Conservation (phyloP, 2,797 vertebrate species). For the Chelidonichthys spinosus region DNA sequence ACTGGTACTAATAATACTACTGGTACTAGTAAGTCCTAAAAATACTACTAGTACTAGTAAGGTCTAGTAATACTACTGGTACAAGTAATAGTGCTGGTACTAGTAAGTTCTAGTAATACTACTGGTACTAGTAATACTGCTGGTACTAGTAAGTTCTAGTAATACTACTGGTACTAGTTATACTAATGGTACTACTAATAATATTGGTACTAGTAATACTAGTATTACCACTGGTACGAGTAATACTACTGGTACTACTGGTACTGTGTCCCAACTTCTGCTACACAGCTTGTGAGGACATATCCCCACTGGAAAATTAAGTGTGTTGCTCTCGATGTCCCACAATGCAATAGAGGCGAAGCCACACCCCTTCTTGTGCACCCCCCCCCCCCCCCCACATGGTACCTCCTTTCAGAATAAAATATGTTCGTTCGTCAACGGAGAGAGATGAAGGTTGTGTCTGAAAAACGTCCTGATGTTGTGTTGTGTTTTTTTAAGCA, state of each 20-base stretch:
- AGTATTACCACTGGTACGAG: not conserved
- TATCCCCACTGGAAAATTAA: not conserved
- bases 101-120: not conserved
- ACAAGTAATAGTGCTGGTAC: no score
- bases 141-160: not conserved
- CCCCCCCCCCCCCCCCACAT: no score
- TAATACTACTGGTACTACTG: not conserved
- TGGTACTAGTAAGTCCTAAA: no score
- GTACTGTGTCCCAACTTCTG: not conserved
- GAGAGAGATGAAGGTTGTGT: no score
- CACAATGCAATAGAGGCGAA: not conserved
- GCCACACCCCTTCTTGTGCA: no score
- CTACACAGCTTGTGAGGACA: not conserved
- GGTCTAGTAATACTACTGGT: no score
- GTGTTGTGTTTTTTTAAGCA: no score
- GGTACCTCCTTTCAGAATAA: no score
- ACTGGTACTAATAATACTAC: no score
- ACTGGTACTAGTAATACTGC: not conserved
- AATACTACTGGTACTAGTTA: not conserved
- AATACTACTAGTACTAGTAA: no score
- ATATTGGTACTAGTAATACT: not conserved
- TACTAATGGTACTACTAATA: not conserved
- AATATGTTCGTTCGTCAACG: no score
- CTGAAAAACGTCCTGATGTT: no score
- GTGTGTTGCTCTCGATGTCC: not conserved